Evolutionary conservation across 2,113 vertebrate species (phyloP), one percentile per base, ranked within the genome.

Genomic region (Nothobranchius kuhntae): DNA sequence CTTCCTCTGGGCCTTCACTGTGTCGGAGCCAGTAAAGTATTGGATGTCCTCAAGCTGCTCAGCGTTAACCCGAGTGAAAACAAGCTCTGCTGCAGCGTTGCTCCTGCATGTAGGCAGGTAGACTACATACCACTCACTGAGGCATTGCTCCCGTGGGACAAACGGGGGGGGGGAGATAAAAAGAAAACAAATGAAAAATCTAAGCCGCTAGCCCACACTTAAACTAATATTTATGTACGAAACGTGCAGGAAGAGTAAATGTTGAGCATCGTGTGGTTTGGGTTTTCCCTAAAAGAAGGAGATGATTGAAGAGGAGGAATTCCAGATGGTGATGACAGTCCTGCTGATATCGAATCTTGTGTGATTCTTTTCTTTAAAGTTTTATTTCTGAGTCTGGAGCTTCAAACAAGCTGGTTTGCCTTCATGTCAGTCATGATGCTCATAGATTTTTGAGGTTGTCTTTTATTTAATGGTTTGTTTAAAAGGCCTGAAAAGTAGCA

Each of bases 1-100:
- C 75, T 68, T 81, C 85, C 77, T 56, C 65, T 63, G 48, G 71
- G 64, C 75, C 66, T 64, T 78, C 69, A 83, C 2, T 53, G 82
- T 87, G 74, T 89, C 73, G 80, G 64, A 48, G 65, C 17, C 67
- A 72, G 61, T 47, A 78, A 68, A 68, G 73, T 40, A 75, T 78
- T 76, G 75, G 83, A 85, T 82, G 68, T 86, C 74, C 87, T 69
- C 71, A 61, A 68, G 63, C 85, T 80, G 75, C 63, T 87, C 77
- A 67, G 57, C 65, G 62, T 82, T 79, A 86, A 75, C 53, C 69
- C 57, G 52, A 71, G 78, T 86, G 73, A 89, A 93, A 89, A 87
- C 81, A 87, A 75, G 74, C 78, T 77, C 59, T 14, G 48, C 65
- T 62, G 45, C 77, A 59, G 53, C 11, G 52, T 73, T 57, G 30